Conservation (phyloP, 2,113 vertebrate species). For the Aythya baeri region DNA sequence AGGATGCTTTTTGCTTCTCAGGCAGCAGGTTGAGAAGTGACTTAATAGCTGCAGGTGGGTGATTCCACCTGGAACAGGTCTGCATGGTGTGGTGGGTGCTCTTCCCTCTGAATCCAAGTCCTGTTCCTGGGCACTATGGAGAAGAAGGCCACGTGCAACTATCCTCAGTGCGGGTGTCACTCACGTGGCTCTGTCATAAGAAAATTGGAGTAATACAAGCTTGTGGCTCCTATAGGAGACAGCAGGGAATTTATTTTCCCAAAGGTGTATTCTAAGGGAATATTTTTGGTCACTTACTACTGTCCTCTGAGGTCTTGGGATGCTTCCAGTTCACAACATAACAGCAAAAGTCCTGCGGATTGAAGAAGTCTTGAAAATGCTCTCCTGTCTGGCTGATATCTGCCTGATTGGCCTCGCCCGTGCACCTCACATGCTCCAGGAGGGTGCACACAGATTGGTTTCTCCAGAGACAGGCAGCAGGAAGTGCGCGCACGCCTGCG, state of each 20-base stretch:
- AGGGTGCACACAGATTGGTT: not conserved
- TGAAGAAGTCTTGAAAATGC: not conserved
- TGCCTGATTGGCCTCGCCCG: not conserved
- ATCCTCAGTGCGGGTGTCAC: not conserved
- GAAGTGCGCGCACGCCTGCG: not conserved
- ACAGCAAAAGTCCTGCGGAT: not conserved
- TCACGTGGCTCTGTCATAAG: accelerated
- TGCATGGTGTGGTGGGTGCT: not conserved
- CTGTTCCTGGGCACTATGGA: not conserved
- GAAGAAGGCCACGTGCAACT: not conserved
- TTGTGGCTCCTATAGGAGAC: not conserved
- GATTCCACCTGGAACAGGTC: not conserved
- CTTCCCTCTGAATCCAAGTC: not conserved
- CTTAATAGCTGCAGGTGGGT: accelerated
- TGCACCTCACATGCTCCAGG: not conserved
- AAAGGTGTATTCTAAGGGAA: not conserved
- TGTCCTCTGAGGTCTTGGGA: not conserved
- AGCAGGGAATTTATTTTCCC: not conserved
- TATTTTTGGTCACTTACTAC: not conserved
- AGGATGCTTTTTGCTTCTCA: not conserved
- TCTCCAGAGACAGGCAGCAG: not conserved
- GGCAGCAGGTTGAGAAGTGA: not conserved
- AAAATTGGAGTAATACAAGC: not conserved
- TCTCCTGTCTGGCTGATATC: not conserved
- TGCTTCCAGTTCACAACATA: not conserved